Base-by-base conservation (phyloP, 2,797 vertebrate genomes). In the Amniataba percoides region DNA sequence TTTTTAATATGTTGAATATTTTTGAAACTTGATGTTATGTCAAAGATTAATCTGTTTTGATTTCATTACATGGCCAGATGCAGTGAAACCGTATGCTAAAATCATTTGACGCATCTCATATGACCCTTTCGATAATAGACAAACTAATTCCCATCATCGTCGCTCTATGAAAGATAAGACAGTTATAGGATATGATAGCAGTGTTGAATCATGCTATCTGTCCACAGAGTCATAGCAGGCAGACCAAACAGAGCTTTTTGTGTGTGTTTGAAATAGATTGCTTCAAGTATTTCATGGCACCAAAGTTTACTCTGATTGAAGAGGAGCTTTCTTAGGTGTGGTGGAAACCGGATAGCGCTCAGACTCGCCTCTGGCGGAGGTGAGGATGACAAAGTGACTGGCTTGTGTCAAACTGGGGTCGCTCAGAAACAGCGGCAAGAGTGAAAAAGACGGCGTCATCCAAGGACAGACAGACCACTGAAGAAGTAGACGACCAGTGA, bases 341-440 rank as follows among this genome's bases (percentile, higher is more conserved):
- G 16, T 81, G 49, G 25, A 74, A 72, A 78, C 15, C 56, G 46
- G 23, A 72, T 45, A 62, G 52, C 0, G 2, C 27, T 70, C 23
- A 71, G 57, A 75, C 43, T 21, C 48, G 48, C 12, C 42, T 78
- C 21, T 68, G 14, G 23, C 63, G 19, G 57, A 69, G 12, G 36
- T 27, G 64, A 55, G 60, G 39, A 56, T 52, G 42, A 81, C 18
- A 71, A 73, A 70, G 49, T 39, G 64, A 80, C 27, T 39, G 25
- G 19, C 19, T 78, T 14, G 39, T 67, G 53, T 82, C 59, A 85
- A 63, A 71, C 45, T 55, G 52, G 46, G 53, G 46, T 79, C 69
- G 71, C 43, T 60, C 25, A 60, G 21, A 67, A 73, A 78, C 49
- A 21, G 64, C 2, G 40, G 27, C 36, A 48, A 39, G 34, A 63